Conservation (phyloP, 2,888 invertebrate species). For the Callyntrura guangdongensis region DNA sequence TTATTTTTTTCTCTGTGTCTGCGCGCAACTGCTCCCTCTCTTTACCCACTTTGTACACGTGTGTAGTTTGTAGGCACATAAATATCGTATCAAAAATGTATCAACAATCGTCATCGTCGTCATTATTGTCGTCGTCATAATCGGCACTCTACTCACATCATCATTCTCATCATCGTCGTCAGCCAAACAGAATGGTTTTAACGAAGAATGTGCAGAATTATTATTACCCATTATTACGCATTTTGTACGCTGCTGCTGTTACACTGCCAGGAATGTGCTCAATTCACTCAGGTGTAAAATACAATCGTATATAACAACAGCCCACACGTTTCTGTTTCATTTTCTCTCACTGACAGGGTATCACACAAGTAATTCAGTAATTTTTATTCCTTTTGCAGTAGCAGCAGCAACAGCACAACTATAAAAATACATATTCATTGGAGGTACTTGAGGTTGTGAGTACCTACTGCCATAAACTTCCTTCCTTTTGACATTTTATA, state of each 20-base stretch:
- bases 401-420: too few species aligned
- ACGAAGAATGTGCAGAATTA: conserved; percentile 39
- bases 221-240: conserved; percentile 17
- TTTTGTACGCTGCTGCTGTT: conserved; percentile 1
- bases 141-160: neutral
- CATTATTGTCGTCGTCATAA: neutral
- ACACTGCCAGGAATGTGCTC: too few species aligned
- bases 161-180: neutral
- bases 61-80: neutral
- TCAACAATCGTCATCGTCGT: conserved; percentile 20
- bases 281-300: too few species aligned
- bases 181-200: conserved; percentile 29
- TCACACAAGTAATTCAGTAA: conserved; percentile 1
- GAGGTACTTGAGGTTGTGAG: too few species aligned
- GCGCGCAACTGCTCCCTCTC: too few species aligned
- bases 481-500: conserved; percentile 61
- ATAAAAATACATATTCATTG: too few species aligned
- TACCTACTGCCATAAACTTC: conserved; percentile 39
- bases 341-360: neutral
- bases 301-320: too few species aligned
- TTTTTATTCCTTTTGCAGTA: conserved; percentile 34
- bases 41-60: neutral
- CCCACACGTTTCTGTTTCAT: too few species aligned
- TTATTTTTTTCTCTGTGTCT: neutral
- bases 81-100: conserved; percentile 47